Evolutionary conservation across 2,113 vertebrate genomes (phyloP).

Genomic region (Erythrocercus mccallii): DNA sequence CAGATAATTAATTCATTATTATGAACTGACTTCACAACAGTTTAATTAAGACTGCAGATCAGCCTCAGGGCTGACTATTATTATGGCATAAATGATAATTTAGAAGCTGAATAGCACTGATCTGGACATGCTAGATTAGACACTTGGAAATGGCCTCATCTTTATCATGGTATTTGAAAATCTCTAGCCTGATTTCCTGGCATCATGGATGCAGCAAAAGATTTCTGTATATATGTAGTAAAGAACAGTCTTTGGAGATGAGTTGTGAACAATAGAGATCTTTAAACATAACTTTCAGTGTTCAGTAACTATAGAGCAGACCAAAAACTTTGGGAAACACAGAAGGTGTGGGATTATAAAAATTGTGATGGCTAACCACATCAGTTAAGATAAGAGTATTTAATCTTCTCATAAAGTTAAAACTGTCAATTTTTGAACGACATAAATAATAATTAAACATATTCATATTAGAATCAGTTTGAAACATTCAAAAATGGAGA

Average conservation of each 20-base stretch:
- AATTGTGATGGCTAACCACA: neutral
- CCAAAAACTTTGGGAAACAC: neutral
- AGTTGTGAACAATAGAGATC: neutral
- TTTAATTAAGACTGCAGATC: conserved; percentile 28
- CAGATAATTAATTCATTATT: conserved; percentile 3
- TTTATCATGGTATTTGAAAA: neutral
- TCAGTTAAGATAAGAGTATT: neutral
- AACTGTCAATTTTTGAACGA: neutral
- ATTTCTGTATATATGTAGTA: neutral
- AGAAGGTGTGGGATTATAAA: neutral
- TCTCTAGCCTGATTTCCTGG: neutral
- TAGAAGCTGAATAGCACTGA: neutral
- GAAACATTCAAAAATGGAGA: neutral
- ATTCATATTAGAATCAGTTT: neutral
- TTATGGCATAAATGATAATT: neutral
- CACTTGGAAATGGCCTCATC: neutral
- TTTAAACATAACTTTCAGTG: neutral
- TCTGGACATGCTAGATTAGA: neutral
- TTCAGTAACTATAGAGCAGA: neutral
- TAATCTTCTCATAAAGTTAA: neutral
- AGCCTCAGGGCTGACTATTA: neutral
- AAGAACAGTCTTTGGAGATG: neutral
- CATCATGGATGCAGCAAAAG: neutral
- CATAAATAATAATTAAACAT: neutral
- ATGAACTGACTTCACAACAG: neutral